A percentile compares a stretch with the other conserved stretches of the same genome.
Conservation (phyloP, 2,113 vertebrate genomes). For the Colistium nudipinnis region DNA sequence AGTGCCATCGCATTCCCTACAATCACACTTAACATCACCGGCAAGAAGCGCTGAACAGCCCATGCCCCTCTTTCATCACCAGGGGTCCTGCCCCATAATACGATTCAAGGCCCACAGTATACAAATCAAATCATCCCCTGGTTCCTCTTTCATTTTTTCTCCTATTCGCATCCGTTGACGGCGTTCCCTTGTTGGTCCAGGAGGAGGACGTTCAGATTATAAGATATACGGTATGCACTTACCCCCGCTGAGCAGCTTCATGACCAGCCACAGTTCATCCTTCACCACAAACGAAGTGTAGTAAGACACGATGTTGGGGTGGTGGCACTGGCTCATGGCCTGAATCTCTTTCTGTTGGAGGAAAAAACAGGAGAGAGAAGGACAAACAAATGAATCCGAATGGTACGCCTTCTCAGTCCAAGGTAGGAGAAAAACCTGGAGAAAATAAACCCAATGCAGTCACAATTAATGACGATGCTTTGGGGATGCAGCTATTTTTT, state of each 20-base stretch:
- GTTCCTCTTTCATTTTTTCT: neutral
- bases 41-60: slow-evolving; percentile 24
- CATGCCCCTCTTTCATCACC: neutral
- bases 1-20: slow-evolving; percentile 64
- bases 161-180: too few relatives aligned
- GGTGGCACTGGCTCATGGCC: slow-evolving; percentile 97
- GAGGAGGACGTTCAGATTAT: neutral
- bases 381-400: neutral
- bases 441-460: slow-evolving; percentile 21
- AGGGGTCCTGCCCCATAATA: neutral
- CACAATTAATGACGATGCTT: neutral
- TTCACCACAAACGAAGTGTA: slow-evolving; percentile 98
- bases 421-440: neutral
- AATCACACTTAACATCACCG: slow-evolving; percentile 60
- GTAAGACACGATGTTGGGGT: slow-evolving; percentile 97
- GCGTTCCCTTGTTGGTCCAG: neutral
- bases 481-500: slow-evolving; percentile 22
- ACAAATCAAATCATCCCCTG: neutral
- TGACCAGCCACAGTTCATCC: slow-evolving; percentile 98
- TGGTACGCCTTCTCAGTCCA: neutral
- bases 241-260: slow-evolving; percentile 97
- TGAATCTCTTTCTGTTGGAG: slow-evolving; percentile 81
- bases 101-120: neutral
- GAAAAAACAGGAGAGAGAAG: slow-evolving; percentile 37
- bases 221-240: slow-evolving; percentile 41